Evolutionary conservation across 1,140 invertebrate species (phyloP).

Genomic region (Phocides pigmalion): DNA sequence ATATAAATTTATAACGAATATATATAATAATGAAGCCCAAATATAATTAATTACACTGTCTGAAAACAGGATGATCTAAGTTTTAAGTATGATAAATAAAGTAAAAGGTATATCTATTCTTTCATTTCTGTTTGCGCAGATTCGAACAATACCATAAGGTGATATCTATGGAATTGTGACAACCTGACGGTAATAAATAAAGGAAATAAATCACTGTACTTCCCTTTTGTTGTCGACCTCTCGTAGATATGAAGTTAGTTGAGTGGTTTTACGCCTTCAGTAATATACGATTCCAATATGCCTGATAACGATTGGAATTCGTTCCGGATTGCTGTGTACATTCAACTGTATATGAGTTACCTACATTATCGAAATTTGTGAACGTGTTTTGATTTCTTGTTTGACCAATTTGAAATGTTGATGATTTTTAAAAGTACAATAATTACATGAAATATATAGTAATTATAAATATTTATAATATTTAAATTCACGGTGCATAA

Average conservation of each 20-base stretch:
- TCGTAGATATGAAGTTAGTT: constrained; percentile 20
- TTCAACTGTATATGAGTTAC: background rate
- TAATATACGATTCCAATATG: constrained; percentile 14
- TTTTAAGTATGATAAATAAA: background rate
- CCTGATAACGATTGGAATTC: constrained; percentile 14
- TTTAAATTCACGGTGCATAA: too few relatives aligned
- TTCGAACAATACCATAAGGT: constrained; percentile 1
- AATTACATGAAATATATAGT: too few relatives aligned
- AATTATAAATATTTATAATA: too few relatives aligned
- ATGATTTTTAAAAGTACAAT: too few relatives aligned
- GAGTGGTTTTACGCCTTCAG: background rate
- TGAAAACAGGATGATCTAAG: too few relatives aligned
- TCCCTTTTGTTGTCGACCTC: constrained; percentile 38
- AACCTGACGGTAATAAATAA: constrained; percentile 40
- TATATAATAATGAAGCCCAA: too few relatives aligned
- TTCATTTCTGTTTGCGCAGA: constrained; percentile 8
- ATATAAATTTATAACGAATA: too few relatives aligned
- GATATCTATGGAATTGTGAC: constrained; percentile 39
- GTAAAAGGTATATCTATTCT: background rate
- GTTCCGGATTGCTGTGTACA: constrained; percentile 1
- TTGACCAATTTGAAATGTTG: too few relatives aligned
- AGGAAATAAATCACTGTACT: constrained; percentile 35
- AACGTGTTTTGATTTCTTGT: background rate
- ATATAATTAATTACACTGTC: too few relatives aligned
- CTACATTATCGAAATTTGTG: constrained; percentile 3